These are phyloP conservation scores for Gallinago nigripennis DNA, from an alignment of 2,797 vertebrate species.

Conservation along the genomic window DNA sequence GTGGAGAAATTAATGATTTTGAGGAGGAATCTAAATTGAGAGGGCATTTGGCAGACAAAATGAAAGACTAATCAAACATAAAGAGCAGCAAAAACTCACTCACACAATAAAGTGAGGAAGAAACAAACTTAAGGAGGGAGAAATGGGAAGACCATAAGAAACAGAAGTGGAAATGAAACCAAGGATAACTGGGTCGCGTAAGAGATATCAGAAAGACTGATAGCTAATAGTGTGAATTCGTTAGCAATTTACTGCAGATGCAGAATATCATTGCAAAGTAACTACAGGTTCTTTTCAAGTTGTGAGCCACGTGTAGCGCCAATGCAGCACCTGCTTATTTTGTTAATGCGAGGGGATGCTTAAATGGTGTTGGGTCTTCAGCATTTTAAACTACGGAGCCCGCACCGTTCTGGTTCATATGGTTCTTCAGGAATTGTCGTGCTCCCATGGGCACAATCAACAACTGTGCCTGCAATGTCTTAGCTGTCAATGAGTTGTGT, in stretches of 20 bases:
- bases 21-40: not conserved
- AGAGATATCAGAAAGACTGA: not conserved
- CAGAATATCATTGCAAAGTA: not conserved
- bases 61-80: not conserved
- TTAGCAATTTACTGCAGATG: not conserved
- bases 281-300: not conserved
- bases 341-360: not conserved
- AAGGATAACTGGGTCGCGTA: not conserved
- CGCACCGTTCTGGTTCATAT: rapidly evolving
- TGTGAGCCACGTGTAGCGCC: not conserved
- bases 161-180: not conserved
- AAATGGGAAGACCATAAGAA: not conserved
- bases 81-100: not conserved
- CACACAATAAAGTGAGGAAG: not conserved
- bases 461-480: not conserved
- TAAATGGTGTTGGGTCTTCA: not conserved
- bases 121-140: not conserved
- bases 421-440: not conserved
- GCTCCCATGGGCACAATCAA: not conserved
- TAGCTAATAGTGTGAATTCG: rapidly evolving
- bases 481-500: not conserved
- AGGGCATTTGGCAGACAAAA: not conserved
- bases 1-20: not conserved
- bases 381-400: not conserved
- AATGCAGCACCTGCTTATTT: not conserved